These are phyloP conservation scores for Cirrhinus molitorella DNA, from an alignment of 2,797 vertebrate genomes.

Conservation along the genomic window DNA sequence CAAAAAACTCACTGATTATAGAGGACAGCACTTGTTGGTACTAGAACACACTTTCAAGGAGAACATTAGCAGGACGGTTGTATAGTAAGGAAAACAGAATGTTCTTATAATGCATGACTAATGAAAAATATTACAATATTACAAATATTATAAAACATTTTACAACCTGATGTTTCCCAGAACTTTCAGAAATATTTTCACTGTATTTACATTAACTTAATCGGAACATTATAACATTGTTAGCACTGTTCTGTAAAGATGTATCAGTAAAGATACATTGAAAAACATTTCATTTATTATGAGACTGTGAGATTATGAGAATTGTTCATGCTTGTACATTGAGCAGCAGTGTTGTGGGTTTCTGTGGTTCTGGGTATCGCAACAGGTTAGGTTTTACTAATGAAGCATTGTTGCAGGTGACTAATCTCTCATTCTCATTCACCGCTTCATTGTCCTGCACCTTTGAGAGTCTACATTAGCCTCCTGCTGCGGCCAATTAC, in stretches of 20 bases:
- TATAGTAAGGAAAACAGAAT: background rate
- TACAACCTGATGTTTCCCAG: background rate
- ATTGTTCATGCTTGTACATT: background rate
- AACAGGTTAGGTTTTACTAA: background rate
- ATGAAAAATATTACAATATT: background rate
- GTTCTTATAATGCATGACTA: background rate
- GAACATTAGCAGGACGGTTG: background rate
- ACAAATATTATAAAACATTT: too few relatives aligned
- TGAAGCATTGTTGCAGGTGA: constrained; percentile 20
- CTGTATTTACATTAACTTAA: background rate
- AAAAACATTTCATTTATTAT: background rate
- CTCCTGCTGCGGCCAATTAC: constrained; percentile 53
- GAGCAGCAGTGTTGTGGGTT: background rate
- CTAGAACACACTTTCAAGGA: too few relatives aligned
- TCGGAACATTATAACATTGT: background rate
- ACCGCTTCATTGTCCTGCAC: background rate
- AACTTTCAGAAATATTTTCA: background rate
- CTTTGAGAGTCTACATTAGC: constrained; percentile 31
- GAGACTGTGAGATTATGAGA: too few relatives aligned
- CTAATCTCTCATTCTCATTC: constrained; percentile 35
- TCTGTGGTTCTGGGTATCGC: background rate
- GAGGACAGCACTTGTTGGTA: background rate
- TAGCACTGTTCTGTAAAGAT: background rate
- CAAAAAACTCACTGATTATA: background rate
- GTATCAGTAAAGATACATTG: too few relatives aligned